These are phyloP conservation scores for Cavia aperea DNA, from an alignment of 2,113 vertebrate species.

Conservation along the genomic window DNA sequence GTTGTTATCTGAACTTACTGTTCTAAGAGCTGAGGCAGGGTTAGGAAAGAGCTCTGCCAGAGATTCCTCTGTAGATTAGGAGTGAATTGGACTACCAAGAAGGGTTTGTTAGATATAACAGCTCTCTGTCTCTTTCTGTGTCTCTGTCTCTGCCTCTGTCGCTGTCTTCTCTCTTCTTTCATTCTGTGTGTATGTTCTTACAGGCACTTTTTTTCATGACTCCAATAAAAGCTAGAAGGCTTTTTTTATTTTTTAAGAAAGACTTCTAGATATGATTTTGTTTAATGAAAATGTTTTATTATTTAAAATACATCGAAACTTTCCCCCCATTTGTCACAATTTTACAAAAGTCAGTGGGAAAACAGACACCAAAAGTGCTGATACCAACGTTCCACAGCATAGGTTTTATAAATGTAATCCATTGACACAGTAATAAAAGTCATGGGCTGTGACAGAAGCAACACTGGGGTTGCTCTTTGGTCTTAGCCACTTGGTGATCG, in stretches of 20 bases:
- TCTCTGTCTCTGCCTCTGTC: background rate
- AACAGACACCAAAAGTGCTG: background rate
- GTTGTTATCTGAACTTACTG: background rate
- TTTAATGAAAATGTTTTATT: conserved; percentile 33
- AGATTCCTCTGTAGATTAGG: background rate
- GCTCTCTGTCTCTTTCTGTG: background rate
- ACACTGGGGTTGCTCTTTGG: background rate
- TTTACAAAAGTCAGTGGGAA: conserved; percentile 4
- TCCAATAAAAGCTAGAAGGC: background rate
- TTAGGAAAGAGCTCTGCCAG: background rate
- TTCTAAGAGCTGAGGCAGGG: background rate
- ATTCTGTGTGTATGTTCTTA: background rate
- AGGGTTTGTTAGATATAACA: background rate
- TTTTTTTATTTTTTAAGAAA: background rate
- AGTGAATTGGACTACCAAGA: background rate
- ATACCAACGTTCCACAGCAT: background rate
- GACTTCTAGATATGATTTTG: background rate
- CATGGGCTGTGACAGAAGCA: background rate
- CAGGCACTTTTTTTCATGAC: background rate
- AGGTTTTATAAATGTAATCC: background rate
- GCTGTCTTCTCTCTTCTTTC: accelerated
- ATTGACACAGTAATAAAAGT: background rate
- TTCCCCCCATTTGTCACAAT: background rate
- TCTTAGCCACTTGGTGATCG: background rate
- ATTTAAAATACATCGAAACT: background rate